Percentiles rank a stretch among this genome's conserved stretches.
These are phyloP conservation scores for Chaetorhynchus papuensis DNA, from an alignment of 2,113 vertebrate genomes.

Conservation along the genomic window DNA sequence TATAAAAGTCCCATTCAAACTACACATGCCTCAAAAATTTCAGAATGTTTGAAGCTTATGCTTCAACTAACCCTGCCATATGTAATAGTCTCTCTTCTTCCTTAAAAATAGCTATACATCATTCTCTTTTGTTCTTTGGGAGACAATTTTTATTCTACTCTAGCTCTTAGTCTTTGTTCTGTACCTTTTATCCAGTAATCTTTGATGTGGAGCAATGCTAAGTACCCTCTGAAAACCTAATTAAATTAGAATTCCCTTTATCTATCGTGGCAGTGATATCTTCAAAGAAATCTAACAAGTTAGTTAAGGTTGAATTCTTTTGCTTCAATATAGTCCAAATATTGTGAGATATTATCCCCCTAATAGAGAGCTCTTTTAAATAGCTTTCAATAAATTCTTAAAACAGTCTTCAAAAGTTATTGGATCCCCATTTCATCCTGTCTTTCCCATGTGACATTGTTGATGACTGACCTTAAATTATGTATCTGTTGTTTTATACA, in stretches of 20 bases:
- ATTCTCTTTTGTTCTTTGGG: background rate
- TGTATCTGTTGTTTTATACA: background rate
- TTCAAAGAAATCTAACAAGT: slow-evolving; percentile 15
- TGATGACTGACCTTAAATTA: background rate
- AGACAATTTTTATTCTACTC: background rate
- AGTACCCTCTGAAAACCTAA: slow-evolving; percentile 11
- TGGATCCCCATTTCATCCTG: background rate
- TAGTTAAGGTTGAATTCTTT: background rate
- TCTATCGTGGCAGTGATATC: background rate
- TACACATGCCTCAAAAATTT: background rate
- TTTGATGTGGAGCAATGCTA: background rate
- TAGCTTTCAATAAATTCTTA: background rate
- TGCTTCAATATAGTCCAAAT: background rate
- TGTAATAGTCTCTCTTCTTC: background rate
- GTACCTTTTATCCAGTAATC: background rate
- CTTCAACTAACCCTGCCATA: background rate
- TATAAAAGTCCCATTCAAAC: background rate
- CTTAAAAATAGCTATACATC: background rate
- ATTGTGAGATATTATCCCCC: background rate
- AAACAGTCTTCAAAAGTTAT: background rate
- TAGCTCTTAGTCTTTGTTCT: background rate
- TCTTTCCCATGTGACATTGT: background rate
- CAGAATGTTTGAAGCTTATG: background rate
- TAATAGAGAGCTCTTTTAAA: background rate
- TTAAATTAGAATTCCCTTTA: slow-evolving; percentile 29